Base-by-base conservation (phyloP, 2,797 vertebrate species). In the Eutrigla gurnardus region DNA sequence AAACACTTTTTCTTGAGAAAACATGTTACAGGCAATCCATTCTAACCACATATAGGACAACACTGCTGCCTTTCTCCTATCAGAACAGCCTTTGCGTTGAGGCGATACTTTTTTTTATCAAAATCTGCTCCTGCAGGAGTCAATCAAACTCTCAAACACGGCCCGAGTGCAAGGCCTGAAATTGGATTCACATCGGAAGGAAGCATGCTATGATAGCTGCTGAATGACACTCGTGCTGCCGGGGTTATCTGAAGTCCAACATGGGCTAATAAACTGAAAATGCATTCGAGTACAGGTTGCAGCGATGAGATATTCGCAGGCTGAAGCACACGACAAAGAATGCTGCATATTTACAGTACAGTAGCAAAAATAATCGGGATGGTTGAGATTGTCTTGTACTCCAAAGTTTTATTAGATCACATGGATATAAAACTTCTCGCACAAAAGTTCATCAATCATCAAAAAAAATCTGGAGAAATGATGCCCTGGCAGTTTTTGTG, bases 301-400 rank as follows among this genome's bases (percentile, higher is more conserved):
- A 42, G 59, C 67, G 59, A 62, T 65, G 67, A 86, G 76, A 84
- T 86, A 81, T 86, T 87, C 73, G 63, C 63, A 2, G 45, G 70
- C 79, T 75, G 70, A 62, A 65, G 76, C 57, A 25, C 25, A 25
- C 25, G 25, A 77, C 62, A 9, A 62, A 73, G 75, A 68, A 39
- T 42, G 73, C 59, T 67, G 78, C 72, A 86, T 81, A 83, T 80
- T 85, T 61, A 25, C 25, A 25, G 82, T 75, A 80, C 35, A 57
- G 67, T 3, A 63, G 40, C 36, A 39, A 66, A 52, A 65, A 37
- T 25, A 74, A 55, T 12, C 53, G 52, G 12, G 40, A 69, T 6
- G n/a, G 61, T 49, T 0, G n/a, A 62, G 53, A 72, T 47, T 40
- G 9, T 60, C 52, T 42, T 6, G 52, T 40, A 46, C 14, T n/a